Percentiles rank a stretch among this genome's conserved stretches.
phyloP scores from a whole-genome alignment of 2,888 invertebrate species.

The Aphidius colemani region DNA sequence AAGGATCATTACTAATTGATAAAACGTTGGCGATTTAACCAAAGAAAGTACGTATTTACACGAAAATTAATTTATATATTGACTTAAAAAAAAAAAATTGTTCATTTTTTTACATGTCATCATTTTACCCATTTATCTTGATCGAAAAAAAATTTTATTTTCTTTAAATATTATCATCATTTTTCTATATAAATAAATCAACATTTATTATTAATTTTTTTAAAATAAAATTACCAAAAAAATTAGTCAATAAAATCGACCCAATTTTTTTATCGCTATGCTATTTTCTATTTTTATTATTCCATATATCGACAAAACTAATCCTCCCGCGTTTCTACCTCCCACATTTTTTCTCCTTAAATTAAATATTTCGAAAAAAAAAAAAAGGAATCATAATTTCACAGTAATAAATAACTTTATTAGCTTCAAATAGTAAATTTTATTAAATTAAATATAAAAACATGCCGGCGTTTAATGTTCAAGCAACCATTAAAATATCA shows the following conservation, averaged over 20 bases:
- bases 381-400: conserved; percentile 16
- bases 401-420: too few species aligned
- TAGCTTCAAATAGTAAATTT: too few species aligned
- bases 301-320: conserved; percentile 54
- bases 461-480: conserved; percentile 54
- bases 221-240: conserved; percentile 13
- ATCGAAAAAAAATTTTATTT: too few species aligned
- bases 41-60: conserved; percentile 43
- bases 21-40: conserved; percentile 37
- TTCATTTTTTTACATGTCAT: too few species aligned
- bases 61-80: neutral
- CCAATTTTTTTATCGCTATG: conserved; percentile 40
- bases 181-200: too few species aligned
- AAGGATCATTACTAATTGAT: too few species aligned
- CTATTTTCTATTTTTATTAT: conserved; percentile 39
- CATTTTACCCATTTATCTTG: too few species aligned
- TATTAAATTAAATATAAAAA: too few species aligned
- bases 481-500: conserved; percentile 51
- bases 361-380: too few species aligned
- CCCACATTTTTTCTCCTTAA: conserved; percentile 20
- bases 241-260: conserved; percentile 24
- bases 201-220: neutral
- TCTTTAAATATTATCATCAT: too few species aligned
- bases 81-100: neutral
- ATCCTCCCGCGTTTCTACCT: conserved; percentile 45